Base-by-base conservation (phyloP, 1,140 invertebrate genomes). In the Bombus huntii region DNA sequence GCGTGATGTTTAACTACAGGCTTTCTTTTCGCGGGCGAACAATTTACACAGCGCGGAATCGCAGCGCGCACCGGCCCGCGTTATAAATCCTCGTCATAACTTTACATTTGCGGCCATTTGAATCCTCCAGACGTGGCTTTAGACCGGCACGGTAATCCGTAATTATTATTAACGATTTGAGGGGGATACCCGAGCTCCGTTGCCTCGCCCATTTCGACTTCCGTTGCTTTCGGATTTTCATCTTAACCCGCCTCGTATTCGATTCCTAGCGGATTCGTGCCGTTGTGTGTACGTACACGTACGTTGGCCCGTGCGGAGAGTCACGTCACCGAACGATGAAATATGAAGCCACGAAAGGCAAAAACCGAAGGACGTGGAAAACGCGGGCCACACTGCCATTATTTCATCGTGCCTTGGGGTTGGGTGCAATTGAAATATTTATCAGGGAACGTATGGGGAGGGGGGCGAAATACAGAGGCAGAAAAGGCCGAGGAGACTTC, bases 161-260 rank as follows among this genome's bases (percentile, higher is more conserved):
- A 93, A 95, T 95, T 94, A 94, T 94, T 95, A 94, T 95, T 95
- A 95, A 94, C 91, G 93, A 93, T 92, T 59, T 77, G 57, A 71
- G 87, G 85, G 85, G 57, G 66, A 47, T 53, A 81, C 59, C 72
- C 81, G 44, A 34, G 9, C 47, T 28, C 28, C 76, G 31, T 25
- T 80, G 66, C 31, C 42, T 28, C 68, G 25, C 18, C 47, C 47
- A 53, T 53, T 53, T 22, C 47, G 18, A 53, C 47, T 53, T 53
- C 47, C 47, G 47, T 53, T 53, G 47, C 78, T 88, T 85, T 77
- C 47, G 37, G 72, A 90, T 86, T 86, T 83, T 82, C 86, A 66
- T 90, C 83, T 88, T 88, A 79, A 47, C n/a, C 34, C 15, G 18
- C 31, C 9, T 13, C 53, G n/a, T 42, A 39, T 37, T 74, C 42